Percentiles rank a stretch among this genome's conserved stretches.
Evolutionary conservation across 2,797 vertebrate species (phyloP).

Genomic region (Anolis apletophallus): DNA sequence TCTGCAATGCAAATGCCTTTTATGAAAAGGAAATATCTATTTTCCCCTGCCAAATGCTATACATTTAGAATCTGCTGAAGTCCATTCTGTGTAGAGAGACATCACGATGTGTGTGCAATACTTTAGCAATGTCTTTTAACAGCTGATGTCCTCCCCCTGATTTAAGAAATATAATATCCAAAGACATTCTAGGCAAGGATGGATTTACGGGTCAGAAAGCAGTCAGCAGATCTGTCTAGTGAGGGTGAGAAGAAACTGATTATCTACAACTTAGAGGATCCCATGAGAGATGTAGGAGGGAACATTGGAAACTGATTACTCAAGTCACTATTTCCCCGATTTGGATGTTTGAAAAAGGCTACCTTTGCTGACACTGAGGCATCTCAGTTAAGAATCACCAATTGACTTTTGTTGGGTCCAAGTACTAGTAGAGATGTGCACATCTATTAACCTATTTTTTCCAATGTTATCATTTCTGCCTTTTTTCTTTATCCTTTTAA

Average conservation of each 20-base stretch:
- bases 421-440: background rate
- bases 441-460: background rate
- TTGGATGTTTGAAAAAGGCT: background rate
- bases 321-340: background rate
- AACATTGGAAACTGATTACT: background rate
- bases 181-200: slow-evolving; percentile 16
- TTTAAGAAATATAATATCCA: background rate
- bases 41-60: background rate
- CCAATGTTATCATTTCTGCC: background rate
- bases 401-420: background rate
- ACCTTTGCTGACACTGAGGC: background rate
- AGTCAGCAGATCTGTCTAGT: background rate
- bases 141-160: background rate
- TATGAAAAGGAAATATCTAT: background rate
- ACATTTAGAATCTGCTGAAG: background rate
- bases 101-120: background rate
- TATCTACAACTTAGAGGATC: background rate
- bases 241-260: background rate
- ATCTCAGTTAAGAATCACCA: background rate
- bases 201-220: slow-evolving; percentile 11
- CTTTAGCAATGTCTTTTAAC: slow-evolving; percentile 4
- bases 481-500: too few species aligned
- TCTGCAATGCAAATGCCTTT: background rate
- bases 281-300: background rate
- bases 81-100: background rate